Percentiles rank a stretch among this genome's conserved stretches.
Conservation (phyloP, 2,113 vertebrate genomes). For the Saguinus midas region DNA sequence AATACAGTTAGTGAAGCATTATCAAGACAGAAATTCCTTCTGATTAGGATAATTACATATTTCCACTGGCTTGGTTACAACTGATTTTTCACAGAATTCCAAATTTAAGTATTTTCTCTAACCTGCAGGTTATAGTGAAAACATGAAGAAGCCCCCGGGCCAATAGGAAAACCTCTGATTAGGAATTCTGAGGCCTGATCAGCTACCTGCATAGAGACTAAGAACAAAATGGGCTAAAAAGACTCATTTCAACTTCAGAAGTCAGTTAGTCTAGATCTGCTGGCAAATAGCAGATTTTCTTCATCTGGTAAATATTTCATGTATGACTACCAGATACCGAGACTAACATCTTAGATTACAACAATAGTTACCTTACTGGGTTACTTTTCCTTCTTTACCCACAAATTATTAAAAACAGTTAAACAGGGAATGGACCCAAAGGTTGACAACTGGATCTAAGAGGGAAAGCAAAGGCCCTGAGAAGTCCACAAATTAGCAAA, state of each 20-base stretch:
- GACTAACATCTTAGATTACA: neutral
- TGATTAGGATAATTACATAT: neutral
- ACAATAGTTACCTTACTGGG: neutral
- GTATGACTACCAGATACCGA: neutral
- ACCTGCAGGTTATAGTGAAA: neutral
- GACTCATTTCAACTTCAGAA: neutral
- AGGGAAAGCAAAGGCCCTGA: neutral
- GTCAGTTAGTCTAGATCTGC: neutral
- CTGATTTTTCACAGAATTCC: neutral
- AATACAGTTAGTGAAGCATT: neutral
- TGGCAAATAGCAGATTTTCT: neutral
- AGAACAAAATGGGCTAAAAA: neutral
- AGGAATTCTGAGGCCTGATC: neutral
- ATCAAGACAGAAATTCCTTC: neutral
- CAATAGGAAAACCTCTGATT: neutral
- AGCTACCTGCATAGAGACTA: neutral
- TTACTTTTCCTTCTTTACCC: neutral
- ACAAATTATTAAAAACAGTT: neutral
- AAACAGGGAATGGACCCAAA: neutral
- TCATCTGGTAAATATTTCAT: neutral
- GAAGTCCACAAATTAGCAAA: neutral
- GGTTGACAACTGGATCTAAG: neutral
- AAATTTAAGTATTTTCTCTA: constrained; percentile 32
- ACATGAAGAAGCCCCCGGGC: neutral
- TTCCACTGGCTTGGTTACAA: neutral